Evolutionary conservation across 2,888 invertebrate genomes (phyloP), one percentile per base, ranked within the genome.

Genomic region (Dichetophora obliterata): DNA sequence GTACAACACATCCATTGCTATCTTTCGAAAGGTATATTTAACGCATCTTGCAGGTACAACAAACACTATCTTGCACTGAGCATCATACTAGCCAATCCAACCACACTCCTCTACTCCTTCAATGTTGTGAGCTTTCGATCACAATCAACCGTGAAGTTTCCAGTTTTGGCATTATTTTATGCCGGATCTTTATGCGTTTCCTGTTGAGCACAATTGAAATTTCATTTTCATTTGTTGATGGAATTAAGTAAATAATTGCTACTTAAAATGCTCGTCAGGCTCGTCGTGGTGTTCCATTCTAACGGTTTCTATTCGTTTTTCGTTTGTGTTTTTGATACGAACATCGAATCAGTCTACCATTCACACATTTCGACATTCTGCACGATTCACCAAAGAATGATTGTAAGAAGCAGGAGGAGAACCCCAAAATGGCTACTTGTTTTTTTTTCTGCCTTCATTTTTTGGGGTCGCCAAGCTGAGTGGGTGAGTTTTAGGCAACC

Each of bases 221-320:
- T 71, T 74, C 75, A 52, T 75, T 76, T 76, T 72, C 74, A 68
- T 79, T 81, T 85, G 81, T 83, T 85, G 83, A 83, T 81, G 82
- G 82, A 81, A 84, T 85, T 84, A 83, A 83, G 83, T 82, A 86
- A 85, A 85, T 87, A 87, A 87, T 86, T 86, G 86, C 84, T 86
- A 83, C 79, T 86, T 86, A 84, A 86, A 86, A 86, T 86, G 85
- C 86, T 85, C 79, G 84, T 86, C 87, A 86, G 86, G 84, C 79
- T 76, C 61, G 11, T 78, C 61, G 11, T 78, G n/a, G 9, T 8
- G 37, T 19, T n/a, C 37, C n/a, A 14, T 65, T 37, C 65, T 31
- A 11, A 31, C 54, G 54, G 22, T 22, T 63, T 31, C 63, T 27
- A 31, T 27, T 16, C 63, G 2, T 16, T 5, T n/a, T n/a, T 16